Percentiles rank a stretch among this genome's conserved stretches.
Evolutionary conservation across 2,888 invertebrate genomes (phyloP).

Genomic region (Sisyra terminalis): DNA sequence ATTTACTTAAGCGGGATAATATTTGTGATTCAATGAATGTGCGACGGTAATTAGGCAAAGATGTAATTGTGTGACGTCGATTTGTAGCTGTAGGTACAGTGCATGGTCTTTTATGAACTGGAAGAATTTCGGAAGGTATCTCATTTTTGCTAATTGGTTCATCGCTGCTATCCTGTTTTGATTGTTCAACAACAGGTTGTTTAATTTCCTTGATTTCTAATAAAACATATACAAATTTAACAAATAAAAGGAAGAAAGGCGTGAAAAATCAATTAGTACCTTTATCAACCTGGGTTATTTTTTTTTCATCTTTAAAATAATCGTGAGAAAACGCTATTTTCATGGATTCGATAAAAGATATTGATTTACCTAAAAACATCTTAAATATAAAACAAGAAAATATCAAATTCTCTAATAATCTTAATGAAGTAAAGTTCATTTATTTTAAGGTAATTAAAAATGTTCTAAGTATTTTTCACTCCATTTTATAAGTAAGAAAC

Average conservation of each 20-base stretch:
- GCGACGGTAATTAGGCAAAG: neutral
- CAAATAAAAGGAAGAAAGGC: neutral
- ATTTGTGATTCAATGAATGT: slow-evolving; percentile 3
- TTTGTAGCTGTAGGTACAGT: neutral
- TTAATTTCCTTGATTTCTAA: too few species aligned
- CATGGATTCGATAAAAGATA: slow-evolving; percentile 20
- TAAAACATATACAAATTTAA: neutral
- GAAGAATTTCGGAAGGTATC: too few species aligned
- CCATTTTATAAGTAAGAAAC: too few species aligned
- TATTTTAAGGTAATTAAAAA: too few species aligned
- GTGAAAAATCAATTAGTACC: neutral
- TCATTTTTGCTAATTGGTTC: too few species aligned
- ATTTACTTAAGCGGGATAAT: neutral
- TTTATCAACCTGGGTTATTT: neutral
- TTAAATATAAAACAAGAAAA: too few species aligned
- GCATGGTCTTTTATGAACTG: too few species aligned
- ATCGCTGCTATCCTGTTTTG: too few species aligned
- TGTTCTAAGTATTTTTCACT: too few species aligned
- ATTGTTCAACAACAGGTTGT: too few species aligned
- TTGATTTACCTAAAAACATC: slow-evolving; percentile 17
- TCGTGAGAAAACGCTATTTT: slow-evolving; percentile 19
- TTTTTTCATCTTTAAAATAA: slow-evolving; percentile 7
- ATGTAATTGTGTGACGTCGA: neutral
- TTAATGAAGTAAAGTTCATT: too few species aligned
- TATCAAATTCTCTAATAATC: too few species aligned